A percentile compares a stretch with the other conserved stretches of the same genome.
Evolutionary conservation across 2,797 vertebrate species (phyloP).

Genomic region (Eulemur rubriventer): DNA sequence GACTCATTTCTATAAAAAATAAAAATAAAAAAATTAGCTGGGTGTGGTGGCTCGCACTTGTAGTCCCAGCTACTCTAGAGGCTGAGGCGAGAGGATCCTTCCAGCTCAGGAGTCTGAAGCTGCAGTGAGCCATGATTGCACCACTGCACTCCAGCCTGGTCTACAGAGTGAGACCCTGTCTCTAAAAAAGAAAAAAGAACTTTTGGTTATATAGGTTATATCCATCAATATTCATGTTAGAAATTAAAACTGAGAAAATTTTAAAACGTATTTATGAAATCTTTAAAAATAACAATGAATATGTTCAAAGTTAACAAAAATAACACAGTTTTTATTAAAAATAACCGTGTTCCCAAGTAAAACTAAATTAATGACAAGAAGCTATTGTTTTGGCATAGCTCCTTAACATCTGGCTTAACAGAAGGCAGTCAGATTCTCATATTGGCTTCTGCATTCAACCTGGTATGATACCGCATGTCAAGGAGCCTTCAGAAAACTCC

Average conservation of each 20-base stretch:
- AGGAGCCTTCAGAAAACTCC: background rate
- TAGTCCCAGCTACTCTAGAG: background rate
- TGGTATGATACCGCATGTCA: background rate
- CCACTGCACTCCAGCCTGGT: background rate
- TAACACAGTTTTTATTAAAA: background rate
- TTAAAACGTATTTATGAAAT: background rate
- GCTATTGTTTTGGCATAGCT: background rate
- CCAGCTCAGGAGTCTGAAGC: background rate
- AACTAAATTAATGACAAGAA: background rate
- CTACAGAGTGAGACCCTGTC: background rate
- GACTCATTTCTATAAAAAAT: background rate
- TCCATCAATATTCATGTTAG: background rate
- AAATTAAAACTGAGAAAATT: slow-evolving; percentile 24
- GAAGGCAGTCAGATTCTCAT: background rate
- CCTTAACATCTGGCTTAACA: background rate
- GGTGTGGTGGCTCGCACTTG: background rate
- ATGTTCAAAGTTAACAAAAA: background rate
- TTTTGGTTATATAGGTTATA: background rate
- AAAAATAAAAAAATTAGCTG: background rate
- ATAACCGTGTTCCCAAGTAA: background rate
- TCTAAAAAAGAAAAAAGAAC: background rate
- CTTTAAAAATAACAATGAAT: background rate
- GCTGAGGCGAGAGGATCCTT: background rate
- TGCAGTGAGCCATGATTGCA: background rate
- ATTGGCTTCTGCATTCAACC: background rate